phyloP scores from a whole-genome alignment of 2,888 invertebrate genomes.

The Deilephila porcellus region DNA sequence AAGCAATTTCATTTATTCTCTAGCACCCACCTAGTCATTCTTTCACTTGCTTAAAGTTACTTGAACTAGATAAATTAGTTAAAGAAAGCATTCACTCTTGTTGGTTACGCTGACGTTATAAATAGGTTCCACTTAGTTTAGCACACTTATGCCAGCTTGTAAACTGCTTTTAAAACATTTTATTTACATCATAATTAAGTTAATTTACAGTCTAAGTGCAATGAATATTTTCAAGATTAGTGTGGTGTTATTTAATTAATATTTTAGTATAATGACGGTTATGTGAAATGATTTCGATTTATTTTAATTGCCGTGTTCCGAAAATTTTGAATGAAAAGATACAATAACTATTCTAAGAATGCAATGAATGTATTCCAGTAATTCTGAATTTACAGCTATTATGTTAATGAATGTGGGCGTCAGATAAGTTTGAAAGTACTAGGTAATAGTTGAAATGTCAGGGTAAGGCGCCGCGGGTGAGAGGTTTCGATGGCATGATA shows the following conservation, averaged over 20 bases:
- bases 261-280: too few species aligned
- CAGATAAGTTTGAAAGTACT: not conserved
- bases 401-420: not conserved
- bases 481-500: slow-evolving; percentile 4
- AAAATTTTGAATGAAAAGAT: too few species aligned
- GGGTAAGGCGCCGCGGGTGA: not conserved
- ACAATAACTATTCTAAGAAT: too few species aligned
- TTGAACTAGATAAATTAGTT: slow-evolving; percentile 57
- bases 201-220: not conserved
- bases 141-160: not conserved
- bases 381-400: not conserved
- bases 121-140: not conserved
- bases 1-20: slow-evolving; percentile 65
- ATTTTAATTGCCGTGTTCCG: too few species aligned
- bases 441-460: not conserved
- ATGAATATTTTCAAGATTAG: not conserved
- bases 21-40: slow-evolving; percentile 38
- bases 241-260: not conserved
- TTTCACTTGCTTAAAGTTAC: slow-evolving; percentile 52
- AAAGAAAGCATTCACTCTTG: slow-evolving; percentile 36
- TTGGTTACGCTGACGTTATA: slow-evolving; percentile 27
- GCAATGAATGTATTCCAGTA: not conserved
- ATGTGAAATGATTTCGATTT: too few species aligned
- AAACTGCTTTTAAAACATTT: not conserved
- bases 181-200: slow-evolving; percentile 5